Evolutionary conservation across 2,113 vertebrate genomes (phyloP).

Genomic region (Myotis lucifugus): DNA sequence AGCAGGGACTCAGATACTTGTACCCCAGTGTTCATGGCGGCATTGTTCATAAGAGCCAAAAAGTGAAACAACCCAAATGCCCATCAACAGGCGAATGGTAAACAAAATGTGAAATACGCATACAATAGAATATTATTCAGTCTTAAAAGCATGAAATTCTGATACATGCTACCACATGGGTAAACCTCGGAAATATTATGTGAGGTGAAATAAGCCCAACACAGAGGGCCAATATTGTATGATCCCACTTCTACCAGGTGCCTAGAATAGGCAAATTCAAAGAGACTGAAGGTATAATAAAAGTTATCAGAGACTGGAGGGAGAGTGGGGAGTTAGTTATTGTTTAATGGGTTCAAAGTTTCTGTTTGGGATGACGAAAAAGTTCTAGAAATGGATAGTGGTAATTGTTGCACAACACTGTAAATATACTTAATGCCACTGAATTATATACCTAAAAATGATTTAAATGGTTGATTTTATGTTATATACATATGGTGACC

Average conservation of each 20-base stretch:
- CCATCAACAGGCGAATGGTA: not conserved
- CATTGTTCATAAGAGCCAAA: not conserved
- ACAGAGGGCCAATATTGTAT: not conserved
- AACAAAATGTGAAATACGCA: not conserved
- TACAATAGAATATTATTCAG: not conserved
- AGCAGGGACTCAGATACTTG: not conserved
- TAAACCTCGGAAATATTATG: not conserved
- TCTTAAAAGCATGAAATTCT: not conserved
- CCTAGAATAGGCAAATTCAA: not conserved
- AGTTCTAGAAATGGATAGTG: not conserved
- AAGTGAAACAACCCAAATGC: not conserved
- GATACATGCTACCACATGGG: not conserved
- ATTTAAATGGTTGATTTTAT: not conserved
- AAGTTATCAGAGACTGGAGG: not conserved
- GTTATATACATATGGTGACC: not conserved
- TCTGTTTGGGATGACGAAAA: not conserved
- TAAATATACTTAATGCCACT: not conserved
- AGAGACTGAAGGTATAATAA: constrained; percentile 7
- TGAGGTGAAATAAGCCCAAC: not conserved
- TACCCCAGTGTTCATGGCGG: not conserved
- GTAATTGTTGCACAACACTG: not conserved
- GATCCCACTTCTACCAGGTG: not conserved
- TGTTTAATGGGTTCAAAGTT: not conserved
- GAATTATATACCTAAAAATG: not conserved
- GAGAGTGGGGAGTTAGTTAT: not conserved